Evolutionary conservation across 2,113 vertebrate species (phyloP).

Genomic region (Theristicus caerulescens): DNA sequence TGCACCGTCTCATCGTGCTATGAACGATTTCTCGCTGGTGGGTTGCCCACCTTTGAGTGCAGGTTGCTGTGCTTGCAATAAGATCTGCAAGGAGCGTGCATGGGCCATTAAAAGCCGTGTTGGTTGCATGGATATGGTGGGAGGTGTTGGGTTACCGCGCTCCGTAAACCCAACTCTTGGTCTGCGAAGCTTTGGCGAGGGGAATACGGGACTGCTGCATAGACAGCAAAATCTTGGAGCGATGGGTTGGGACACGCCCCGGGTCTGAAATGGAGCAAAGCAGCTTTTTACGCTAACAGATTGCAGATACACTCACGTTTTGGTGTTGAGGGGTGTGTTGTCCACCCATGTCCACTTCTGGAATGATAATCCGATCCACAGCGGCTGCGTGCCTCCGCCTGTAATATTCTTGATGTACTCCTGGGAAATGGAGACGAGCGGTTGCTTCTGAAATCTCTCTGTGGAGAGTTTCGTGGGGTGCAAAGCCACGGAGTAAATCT

Average conservation of each 20-base stretch:
- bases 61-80: neutral
- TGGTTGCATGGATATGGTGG: neutral
- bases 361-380: neutral
- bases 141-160: neutral
- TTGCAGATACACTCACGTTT: neutral
- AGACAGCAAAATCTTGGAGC: neutral
- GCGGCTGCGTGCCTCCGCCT: neutral
- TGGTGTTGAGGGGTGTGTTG: neutral
- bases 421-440: neutral
- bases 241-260: neutral
- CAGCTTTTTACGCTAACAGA: neutral
- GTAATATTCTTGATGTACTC: neutral
- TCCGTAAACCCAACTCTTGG: neutral
- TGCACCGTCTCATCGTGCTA: rapidly evolving
- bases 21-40: neutral
- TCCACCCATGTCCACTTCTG: neutral
- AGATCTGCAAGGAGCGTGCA: neutral
- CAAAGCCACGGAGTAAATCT: neutral
- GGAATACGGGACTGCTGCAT: rapidly evolving
- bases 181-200: neutral
- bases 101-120: neutral
- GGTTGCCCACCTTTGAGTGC: neutral
- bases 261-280: neutral
- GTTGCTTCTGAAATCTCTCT: neutral
- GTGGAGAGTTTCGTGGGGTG: neutral